Conservation (phyloP, 2,888 invertebrate species). For the Drosophila nr. fundita region DNA sequence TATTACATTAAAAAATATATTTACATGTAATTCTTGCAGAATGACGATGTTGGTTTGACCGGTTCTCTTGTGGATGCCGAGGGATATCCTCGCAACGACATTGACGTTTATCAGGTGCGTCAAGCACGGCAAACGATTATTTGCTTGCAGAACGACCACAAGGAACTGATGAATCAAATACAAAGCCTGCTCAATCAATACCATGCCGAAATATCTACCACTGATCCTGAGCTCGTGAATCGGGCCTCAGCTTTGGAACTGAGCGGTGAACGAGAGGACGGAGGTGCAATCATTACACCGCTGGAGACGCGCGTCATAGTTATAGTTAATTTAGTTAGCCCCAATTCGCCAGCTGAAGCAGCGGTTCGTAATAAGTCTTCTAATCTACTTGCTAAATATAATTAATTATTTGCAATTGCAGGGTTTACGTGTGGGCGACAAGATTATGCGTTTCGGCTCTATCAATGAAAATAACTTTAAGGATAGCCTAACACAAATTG, state of each 20-base stretch:
- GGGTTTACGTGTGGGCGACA: constrained; percentile 90
- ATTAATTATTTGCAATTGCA: constrained; percentile 72
- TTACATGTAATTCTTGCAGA: constrained; percentile 85
- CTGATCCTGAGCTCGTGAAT: constrained; percentile 64
- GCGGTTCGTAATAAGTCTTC: constrained; percentile 87
- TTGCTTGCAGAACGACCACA: constrained; percentile 96
- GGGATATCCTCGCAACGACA: constrained; percentile 94
- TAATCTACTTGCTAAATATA: not conserved
- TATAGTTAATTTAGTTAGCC: constrained; percentile 89
- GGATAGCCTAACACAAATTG: constrained; percentile 89
- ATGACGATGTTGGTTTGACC: constrained; percentile 91
- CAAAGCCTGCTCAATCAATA: constrained; percentile 88
- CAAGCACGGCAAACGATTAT: constrained; percentile 95
- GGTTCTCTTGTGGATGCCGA: constrained; percentile 93
- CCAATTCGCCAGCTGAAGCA: constrained; percentile 92
- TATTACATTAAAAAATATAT: not conserved
- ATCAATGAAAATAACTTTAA: constrained; percentile 90
- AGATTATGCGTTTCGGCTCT: constrained; percentile 91
- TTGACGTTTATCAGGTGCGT: constrained; percentile 96
- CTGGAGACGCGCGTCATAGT: constrained; percentile 86
- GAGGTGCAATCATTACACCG: constrained; percentile 35
- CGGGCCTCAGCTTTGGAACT: constrained; percentile 67
- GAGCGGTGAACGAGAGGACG: constrained; percentile 40
- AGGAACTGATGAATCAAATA: constrained; percentile 92
- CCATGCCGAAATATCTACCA: constrained; percentile 85